Base-by-base conservation (phyloP, 2,797 vertebrate species). In the Margarornis squamiger region DNA sequence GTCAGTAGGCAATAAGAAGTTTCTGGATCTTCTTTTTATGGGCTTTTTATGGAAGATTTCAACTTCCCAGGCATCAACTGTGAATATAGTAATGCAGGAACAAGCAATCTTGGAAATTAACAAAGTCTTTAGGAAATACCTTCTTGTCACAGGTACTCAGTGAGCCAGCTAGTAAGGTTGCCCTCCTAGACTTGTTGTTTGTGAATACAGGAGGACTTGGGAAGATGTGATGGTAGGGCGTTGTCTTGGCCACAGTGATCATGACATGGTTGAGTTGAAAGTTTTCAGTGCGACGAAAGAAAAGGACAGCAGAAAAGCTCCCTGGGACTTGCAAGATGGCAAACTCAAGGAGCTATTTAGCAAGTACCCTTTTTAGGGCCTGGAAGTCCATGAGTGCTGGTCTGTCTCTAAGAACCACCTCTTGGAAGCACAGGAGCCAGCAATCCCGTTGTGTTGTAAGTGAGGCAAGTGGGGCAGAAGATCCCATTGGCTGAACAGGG, bases 391-490 rank as follows among this genome's bases (percentile, higher is more conserved):
- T 0, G 4, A 29, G 9, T 62, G 8, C 13, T 71, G 20, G 3
- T 48, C 38, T 14, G 8, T 52, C 23, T 45, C 67, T 23, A 52
- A 49, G 62, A 38, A 9, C 7, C 6, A 5, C 26, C 14, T 78
- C 65, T 43, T 32, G 30, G 14, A 86, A 80, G 14, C 52, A 45
- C 8, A 22, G 23, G 22, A 68, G 18, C 18, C 51, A 26, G 3
- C 41, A 86, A 5, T 76, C 10, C 8, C 4, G 3, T 10, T 32
- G 19, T 67, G 36, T 38, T 5, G 0, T 29, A 70, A 39, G 24
- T 70, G 30, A 57, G 20, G 16, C 26, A 59, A 29, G 32, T 0
- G 0, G 7, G 45, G 9, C 27, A 77, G 32, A 73, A 51, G n/a
- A 48, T 21, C 13, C 23, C 24, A 7, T 43, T 75, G 29, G 16